Conservation (phyloP, 1,140 invertebrate genomes). For the Lepidurus packardi region DNA sequence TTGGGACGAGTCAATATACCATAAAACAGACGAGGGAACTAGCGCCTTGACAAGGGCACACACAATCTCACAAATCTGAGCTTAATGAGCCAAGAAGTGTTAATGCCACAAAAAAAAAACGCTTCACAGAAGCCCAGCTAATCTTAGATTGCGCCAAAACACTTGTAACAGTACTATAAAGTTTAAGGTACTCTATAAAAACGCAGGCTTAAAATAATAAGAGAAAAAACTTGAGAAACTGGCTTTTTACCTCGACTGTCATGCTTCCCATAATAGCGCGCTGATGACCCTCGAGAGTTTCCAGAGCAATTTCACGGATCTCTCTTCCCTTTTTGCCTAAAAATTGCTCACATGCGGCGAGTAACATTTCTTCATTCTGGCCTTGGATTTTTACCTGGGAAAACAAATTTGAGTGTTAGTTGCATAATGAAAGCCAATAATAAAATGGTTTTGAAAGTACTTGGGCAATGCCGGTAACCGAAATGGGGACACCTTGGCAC, state of each 20-base stretch:
- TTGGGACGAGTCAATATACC: not conserved
- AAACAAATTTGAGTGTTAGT: conserved; percentile 20
- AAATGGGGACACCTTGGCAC: conserved; percentile 92
- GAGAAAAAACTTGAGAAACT: conserved; percentile 30
- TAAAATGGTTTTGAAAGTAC: conserved; percentile 50
- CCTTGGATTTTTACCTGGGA: conserved; percentile 91
- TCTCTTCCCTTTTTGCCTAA: conserved; percentile 83
- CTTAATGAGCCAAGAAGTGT: not conserved
- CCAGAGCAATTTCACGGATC: conserved; percentile 87
- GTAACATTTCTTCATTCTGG: conserved; percentile 93
- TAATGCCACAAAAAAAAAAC: not conserved
- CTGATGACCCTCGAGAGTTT: conserved; percentile 95
- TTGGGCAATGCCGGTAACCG: conserved; percentile 94
- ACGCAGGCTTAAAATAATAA: not conserved
- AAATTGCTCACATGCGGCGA: conserved; percentile 94
- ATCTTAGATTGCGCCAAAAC: not conserved
- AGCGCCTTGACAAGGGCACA: not conserved
- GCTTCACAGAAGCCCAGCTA: not conserved
- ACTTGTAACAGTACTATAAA: not conserved
- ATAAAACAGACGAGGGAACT: not conserved
- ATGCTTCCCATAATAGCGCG: conserved; percentile 97
- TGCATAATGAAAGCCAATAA: not conserved
- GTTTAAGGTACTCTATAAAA: not conserved
- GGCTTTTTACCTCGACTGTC: conserved; percentile 76
- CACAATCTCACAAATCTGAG: not conserved